Evolutionary conservation across 2,797 vertebrate genomes (phyloP), one percentile per base, ranked within the genome.

Genomic region (Mormyrus hasselquistii): DNA sequence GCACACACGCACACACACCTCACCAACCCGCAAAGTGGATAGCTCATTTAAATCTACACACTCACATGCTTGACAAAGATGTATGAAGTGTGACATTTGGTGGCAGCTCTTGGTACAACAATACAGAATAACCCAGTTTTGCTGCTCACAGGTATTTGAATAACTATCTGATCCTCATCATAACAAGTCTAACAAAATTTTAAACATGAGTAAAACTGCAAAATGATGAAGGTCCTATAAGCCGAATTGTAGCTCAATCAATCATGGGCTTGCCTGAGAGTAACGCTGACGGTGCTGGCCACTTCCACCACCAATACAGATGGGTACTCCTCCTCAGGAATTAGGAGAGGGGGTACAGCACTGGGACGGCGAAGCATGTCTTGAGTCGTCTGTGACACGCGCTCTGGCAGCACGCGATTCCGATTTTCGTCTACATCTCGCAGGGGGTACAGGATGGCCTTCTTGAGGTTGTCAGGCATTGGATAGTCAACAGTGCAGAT

Each of bases 401-500:
- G 0, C 87, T 90, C 2, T 92, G 93, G 83, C 90, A 10, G 89
- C 88, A 90, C 93, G 88, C 88, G 4, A 90, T 90, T 97, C 87
- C 93, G 93, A 92, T 95, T 95, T 91, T 96, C 95, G 12, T 96
- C 95, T 89, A 94, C 92, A 0, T 92, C 93, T 16, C 94, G 92
- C 90, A 96, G 97, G 88, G 96, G 95, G 92, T 99, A 99, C 2
- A 99, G 94, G 91, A 99, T 98, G 14, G 97, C 97, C 94, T 97
- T 98, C 76, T 92, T 96, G 9, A 96, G 96, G 90, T 96, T 94
- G 88, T 94, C 93, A 2, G 95, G 95, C 16, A 96, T 93, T 0
- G 96, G 95, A 84, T 97, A 97, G 92, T 97, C 96, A 89, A 98
- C 94, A 9, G 91, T 90, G 88, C 97, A 99, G 0, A 97, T 91